Base-by-base conservation (phyloP, 2,113 vertebrate species). In the Myxocyprinus asiaticus region DNA sequence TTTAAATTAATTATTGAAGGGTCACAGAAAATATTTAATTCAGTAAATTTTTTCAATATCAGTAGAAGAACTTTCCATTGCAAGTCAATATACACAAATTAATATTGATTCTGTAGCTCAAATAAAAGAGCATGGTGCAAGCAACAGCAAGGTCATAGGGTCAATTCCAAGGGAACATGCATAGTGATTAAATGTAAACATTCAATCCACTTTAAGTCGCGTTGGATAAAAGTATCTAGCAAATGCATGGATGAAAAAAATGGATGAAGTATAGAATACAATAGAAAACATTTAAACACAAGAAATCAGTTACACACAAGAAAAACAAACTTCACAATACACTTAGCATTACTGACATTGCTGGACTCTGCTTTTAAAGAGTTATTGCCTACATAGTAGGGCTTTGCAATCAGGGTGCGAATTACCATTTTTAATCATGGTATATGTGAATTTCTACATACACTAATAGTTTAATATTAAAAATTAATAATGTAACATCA, bases 141-240 rank as follows among this genome's bases (percentile, higher is more conserved):
- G 42, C n/a, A 72, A 72, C 7, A n/a, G 2, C 6, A 72, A 71
- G 33, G 69, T 71, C 69, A 15, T 71, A 14, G 42, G 42, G 43
- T 71, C 44, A 43, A 59, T 72, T 72, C 7, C 53, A 12, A 15
- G 3, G 14, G 42, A 72, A 15, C 14, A 45, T 14, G 53, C 6
- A 59, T 58, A 71, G n/a, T 15, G 69, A 71, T n/a, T 44, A 55
- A 58, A 72, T 15, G 15, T 15, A 15, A 33, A 33, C 45, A 1
- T 33, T 72, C 9, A 51, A 68, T 68, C 3, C 66, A 67, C 47
- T 9, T 4, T 33, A 33, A 69, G 48, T 42, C 22, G 33, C 48
- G 42, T 69, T 53, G 17, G 48, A 53, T 69, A 55, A 69, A 69
- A 69, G 50, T 50, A 42, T 14, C 22, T 33, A 33, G 22, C 22